phyloP scores from a whole-genome alignment of 2,113 vertebrate genomes.

The Hydrochoerus hydrochaeris region DNA sequence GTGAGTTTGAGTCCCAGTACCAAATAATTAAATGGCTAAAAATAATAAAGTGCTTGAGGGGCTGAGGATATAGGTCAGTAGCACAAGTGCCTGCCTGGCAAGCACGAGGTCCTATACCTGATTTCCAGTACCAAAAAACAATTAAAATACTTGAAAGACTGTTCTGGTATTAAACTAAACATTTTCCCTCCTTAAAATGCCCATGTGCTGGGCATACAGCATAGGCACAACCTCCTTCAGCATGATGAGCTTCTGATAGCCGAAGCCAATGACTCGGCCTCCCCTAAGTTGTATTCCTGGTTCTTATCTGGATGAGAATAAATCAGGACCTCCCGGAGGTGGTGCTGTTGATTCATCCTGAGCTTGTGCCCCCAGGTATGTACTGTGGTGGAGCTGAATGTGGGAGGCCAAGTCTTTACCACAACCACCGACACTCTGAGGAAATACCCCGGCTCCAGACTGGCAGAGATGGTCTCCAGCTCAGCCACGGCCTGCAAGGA shows the following conservation, averaged over 20 bases:
- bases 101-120: too few species aligned
- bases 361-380: conserved; percentile 80
- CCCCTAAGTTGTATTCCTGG: background rate
- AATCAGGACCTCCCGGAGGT: background rate
- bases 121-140: too few species aligned
- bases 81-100: too few species aligned
- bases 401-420: conserved; percentile 91
- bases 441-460: conserved; percentile 89
- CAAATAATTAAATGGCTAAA: too few species aligned
- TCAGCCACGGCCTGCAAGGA: conserved; percentile 85
- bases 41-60: too few species aligned
- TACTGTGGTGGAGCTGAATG: conserved; percentile 90
- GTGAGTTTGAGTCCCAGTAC: too few species aligned
- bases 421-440: conserved; percentile 90
- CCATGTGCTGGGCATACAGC: background rate
- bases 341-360: background rate
- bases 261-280: background rate
- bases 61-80: too few species aligned
- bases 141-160: too few species aligned
- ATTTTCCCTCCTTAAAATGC: conserved; percentile 27
- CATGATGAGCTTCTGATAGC: background rate
- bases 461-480: conserved; percentile 90
- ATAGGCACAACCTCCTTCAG: background rate
- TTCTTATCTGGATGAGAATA: conserved; percentile 8
- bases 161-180: conserved; percentile 7